Conservation (phyloP, 2,797 vertebrate species). For the Otus scops region DNA sequence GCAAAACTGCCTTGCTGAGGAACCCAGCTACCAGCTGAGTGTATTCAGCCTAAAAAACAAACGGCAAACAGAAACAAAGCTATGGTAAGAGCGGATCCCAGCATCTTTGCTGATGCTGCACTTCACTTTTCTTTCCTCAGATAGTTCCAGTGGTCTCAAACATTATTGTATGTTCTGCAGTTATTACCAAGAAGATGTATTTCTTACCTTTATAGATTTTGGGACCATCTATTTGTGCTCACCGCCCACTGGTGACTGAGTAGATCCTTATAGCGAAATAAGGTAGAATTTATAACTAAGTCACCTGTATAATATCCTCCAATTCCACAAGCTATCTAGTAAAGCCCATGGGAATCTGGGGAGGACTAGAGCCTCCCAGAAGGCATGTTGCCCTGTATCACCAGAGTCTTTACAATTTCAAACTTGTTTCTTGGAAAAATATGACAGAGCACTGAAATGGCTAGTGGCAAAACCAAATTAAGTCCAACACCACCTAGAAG, state of each 20-base stretch:
- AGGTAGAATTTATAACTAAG: constrained; percentile 5
- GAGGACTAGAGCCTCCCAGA: constrained; percentile 33
- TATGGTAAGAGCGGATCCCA: not conserved
- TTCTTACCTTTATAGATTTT: not conserved
- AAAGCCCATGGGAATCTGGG: constrained; percentile 22
- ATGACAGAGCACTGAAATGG: not conserved
- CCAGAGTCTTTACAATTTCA: constrained; percentile 7
- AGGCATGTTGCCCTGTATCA: not conserved
- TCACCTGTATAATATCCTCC: constrained; percentile 5
- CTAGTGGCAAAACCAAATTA: constrained; percentile 37
- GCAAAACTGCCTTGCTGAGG: not conserved
- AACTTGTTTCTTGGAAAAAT: constrained; percentile 38
- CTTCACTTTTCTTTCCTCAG: not conserved
- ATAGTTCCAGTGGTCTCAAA: not conserved
- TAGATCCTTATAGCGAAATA: not conserved
- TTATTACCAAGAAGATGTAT: not conserved
- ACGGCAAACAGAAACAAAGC: not conserved
- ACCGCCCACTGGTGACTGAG: not conserved
- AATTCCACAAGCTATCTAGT: not conserved
- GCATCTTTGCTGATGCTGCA: not conserved
- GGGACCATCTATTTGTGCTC: not conserved
- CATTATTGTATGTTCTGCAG: not conserved
- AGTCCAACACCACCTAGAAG: not conserved
- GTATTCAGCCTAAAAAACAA: not conserved
- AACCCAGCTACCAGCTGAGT: accelerated